A percentile compares a stretch with the other conserved stretches of the same genome.
phyloP scores from a whole-genome alignment of 1,140 invertebrate genomes.

The Melipona quadrifasciata region DNA sequence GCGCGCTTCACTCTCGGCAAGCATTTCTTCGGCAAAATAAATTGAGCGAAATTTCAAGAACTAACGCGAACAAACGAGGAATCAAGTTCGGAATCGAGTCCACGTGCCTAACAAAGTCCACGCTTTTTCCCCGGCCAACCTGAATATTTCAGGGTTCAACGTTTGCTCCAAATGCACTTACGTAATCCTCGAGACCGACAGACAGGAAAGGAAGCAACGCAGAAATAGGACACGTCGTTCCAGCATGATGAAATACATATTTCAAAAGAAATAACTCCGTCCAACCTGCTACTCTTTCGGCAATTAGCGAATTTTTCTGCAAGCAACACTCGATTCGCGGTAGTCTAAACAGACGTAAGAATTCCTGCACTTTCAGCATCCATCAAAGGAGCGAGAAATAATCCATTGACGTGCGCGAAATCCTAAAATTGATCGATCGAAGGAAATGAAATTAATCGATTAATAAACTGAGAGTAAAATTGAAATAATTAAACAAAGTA shows the following conservation, averaged over 20 bases:
- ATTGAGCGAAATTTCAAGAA: neutral
- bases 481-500: too few species aligned
- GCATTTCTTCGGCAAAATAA: too few species aligned
- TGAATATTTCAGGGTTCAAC: conserved; percentile 12
- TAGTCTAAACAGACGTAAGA: too few species aligned
- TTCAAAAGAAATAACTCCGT: neutral
- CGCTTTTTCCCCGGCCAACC: neutral
- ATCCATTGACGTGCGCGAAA: too few species aligned
- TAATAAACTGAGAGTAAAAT: too few species aligned
- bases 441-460: too few species aligned
- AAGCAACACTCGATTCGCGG: neutral
- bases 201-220: neutral
- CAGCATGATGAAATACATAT: neutral
- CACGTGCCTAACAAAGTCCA: neutral
- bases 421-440: too few species aligned
- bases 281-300: neutral
- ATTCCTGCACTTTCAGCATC: too few species aligned
- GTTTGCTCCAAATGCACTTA: conserved; percentile 5
- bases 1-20: too few species aligned
- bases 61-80: neutral
- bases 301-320: neutral
- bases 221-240: neutral
- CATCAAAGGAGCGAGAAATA: too few species aligned
- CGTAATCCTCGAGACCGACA: neutral
- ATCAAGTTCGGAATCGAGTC: neutral